These are phyloP conservation scores for Nomada hirtipes DNA, from an alignment of 2,888 invertebrate species.

Conservation along the genomic window DNA sequence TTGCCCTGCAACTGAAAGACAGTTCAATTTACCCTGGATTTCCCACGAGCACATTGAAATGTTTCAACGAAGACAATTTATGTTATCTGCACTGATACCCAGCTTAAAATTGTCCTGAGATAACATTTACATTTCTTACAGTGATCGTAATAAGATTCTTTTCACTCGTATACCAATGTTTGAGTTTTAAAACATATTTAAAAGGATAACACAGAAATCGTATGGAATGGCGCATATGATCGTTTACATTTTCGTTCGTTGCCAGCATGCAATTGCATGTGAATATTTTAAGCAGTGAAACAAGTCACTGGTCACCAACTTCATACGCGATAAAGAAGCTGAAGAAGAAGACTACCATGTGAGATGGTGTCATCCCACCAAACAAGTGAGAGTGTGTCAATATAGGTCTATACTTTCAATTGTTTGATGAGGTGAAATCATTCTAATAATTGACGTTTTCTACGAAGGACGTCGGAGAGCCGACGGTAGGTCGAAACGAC, in stretches of 20 bases:
- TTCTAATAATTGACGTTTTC: constrained; percentile 69
- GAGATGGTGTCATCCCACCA: constrained; percentile 84
- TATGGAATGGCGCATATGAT: too few species aligned
- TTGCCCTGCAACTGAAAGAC: constrained; percentile 74
- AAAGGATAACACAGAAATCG: too few species aligned
- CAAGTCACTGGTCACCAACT: not conserved
- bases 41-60: constrained; percentile 70
- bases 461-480: constrained; percentile 55
- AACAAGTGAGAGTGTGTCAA: constrained; percentile 85
- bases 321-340: constrained; percentile 10
- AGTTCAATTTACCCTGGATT: constrained; percentile 79
- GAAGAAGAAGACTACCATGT: constrained; percentile 53
- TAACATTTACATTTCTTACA: not conserved
- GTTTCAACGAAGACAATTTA: constrained; percentile 45
- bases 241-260: not conserved
- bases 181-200: too few species aligned
- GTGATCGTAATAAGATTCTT: too few species aligned
- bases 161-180: too few species aligned
- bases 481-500: constrained; percentile 64
- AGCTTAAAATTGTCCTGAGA: constrained; percentile 8
- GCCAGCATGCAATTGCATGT: constrained; percentile 20
- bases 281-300: constrained; percentile 1
- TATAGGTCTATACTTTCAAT: constrained; percentile 84
- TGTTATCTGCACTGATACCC: constrained; percentile 33
- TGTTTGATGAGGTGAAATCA: constrained; percentile 85